Base-by-base conservation (phyloP, 2,797 vertebrate genomes). In the Tolypeutes matacus region DNA sequence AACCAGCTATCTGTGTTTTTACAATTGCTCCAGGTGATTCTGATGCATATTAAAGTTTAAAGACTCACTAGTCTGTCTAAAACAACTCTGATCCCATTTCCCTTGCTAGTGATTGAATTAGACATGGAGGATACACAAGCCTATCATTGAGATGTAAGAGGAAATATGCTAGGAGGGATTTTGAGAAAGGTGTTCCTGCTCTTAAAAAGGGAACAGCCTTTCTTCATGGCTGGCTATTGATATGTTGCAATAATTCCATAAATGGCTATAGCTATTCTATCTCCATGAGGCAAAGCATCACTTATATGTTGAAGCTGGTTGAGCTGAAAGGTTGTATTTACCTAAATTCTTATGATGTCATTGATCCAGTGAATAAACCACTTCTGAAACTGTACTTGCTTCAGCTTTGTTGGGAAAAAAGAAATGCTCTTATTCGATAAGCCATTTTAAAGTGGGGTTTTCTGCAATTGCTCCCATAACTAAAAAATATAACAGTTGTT, bases 401-500 rank as follows among this genome's bases (percentile, higher is more conserved):
- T 46, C 46, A 46, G 46, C 7, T 46, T 46, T 11, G 46, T 46
- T 46, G 46, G 46, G 46, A 46, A 46, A 46, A 46, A 46, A 9
- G 46, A 8, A 46, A 46, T 46, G 11, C 46, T 46, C 46, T 46
- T 9, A 46, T 46, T 46, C 7, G 5, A 46, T 46, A 46, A 46
- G 46, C 46, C 46, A 46, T 46, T 46, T 46, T 46, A 46, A 46
- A 46, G 46, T 46, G 7, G 46, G 46, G 11, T 46, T 46, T 46
- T 6, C 46, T 9, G 5, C 46, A 46, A 11, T 46, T 46, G 46
- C 46, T 46, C 46, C 46, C 46, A 46, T 46, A 46, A 29, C 15
- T 75, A n/a, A 89, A 93, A 77, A 34, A 12, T n/a, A 46, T 86
- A 39, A 34, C n/a, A 83, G 56, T 73, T 89, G 12, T 13, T 93